Conservation (phyloP, 2,113 vertebrate species). For the Pampusana beccarii region DNA sequence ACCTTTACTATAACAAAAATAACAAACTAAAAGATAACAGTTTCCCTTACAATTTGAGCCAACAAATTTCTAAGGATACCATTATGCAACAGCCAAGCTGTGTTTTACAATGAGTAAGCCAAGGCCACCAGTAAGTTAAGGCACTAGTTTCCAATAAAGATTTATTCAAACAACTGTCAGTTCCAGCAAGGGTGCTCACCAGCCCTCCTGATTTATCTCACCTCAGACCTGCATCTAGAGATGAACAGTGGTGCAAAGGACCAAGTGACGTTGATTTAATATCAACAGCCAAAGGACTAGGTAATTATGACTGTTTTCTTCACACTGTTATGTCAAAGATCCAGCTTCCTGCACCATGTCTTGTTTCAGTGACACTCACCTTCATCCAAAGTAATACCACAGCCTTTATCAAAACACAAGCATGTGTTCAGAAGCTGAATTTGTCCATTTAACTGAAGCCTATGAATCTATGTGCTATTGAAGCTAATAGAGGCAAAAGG, state of each 20-base stretch:
- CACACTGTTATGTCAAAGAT: not conserved
- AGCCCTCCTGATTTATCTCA: not conserved
- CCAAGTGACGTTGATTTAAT: not conserved
- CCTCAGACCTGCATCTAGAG: not conserved
- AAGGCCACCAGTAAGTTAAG: not conserved
- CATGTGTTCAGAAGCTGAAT: not conserved
- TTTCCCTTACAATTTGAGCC: slow-evolving; percentile 23
- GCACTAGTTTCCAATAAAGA: not conserved
- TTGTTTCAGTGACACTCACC: not conserved
- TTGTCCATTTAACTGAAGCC: not conserved
- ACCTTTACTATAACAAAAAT: not conserved
- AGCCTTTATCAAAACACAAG: not conserved
- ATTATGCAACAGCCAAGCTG: not conserved
- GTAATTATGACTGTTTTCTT: not conserved
- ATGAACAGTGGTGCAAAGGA: not conserved
- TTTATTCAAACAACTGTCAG: not conserved
- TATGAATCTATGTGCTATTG: not conserved
- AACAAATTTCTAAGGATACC: not conserved
- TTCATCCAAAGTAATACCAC: not conserved
- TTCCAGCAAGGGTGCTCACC: not conserved
- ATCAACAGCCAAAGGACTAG: not conserved
- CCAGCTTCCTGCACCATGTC: not conserved
- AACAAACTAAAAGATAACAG: slow-evolving; percentile 24
- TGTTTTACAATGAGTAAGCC: not conserved
- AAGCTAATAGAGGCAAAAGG: not conserved